phyloP scores from a whole-genome alignment of 1,140 invertebrate species.

The Thereuonema tuberculata region DNA sequence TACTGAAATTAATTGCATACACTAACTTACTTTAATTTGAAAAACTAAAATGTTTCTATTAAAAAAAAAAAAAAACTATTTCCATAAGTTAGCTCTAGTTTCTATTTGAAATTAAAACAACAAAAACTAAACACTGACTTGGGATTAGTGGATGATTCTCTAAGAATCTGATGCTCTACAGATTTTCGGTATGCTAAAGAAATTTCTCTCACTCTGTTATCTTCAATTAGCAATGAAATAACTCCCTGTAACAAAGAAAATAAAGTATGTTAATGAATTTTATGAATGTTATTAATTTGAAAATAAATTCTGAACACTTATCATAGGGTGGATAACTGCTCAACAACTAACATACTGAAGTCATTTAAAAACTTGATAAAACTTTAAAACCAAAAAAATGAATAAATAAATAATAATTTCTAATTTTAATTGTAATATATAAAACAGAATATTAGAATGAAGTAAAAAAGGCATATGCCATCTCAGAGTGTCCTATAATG shows the following conservation, averaged over 20 bases:
- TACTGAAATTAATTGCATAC: not conserved
- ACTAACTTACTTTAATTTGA: not conserved
- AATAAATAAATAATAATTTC: not conserved
- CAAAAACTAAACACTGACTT: not conserved
- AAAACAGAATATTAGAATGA: too few relatives aligned
- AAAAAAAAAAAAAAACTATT: not conserved
- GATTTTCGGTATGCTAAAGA: not conserved
- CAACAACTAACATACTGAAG: not conserved
- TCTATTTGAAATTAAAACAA: not conserved
- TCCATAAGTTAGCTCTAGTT: not conserved
- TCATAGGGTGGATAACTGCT: too few relatives aligned
- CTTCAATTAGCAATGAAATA: constrained; percentile 5
- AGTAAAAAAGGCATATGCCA: too few relatives aligned
- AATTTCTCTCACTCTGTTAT: constrained; percentile 1
- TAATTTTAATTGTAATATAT: too few relatives aligned
- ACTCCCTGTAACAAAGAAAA: constrained; percentile 1
- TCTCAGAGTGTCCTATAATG: too few relatives aligned
- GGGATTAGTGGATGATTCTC: constrained; percentile 10
- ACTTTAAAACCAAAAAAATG: too few relatives aligned
- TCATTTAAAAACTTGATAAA: not conserved
- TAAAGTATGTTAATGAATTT: too few relatives aligned
- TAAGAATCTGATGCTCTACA: constrained; percentile 1
- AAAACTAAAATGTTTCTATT: not conserved
- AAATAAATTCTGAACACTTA: too few relatives aligned
- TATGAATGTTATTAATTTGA: too few relatives aligned